Percentiles rank a stretch among this genome's conserved stretches.
phyloP scores from a whole-genome alignment of 1,140 invertebrate species.

The Streblospio benedicti region DNA sequence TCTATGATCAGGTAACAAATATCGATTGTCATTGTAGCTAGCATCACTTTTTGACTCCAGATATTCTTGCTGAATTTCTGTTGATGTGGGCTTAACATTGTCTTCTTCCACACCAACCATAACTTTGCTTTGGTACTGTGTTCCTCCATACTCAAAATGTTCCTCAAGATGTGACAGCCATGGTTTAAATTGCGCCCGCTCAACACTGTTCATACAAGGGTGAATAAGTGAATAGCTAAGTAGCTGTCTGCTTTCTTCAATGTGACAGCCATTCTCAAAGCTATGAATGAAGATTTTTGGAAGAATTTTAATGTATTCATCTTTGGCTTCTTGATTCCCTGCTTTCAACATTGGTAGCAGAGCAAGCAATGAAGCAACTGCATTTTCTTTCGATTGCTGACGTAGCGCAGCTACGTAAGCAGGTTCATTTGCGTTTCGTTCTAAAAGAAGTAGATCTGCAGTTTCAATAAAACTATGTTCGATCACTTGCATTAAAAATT shows the following conservation, averaged over 20 bases:
- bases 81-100: background rate
- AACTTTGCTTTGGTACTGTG: background rate
- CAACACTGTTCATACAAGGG: constrained; percentile 75
- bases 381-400: constrained; percentile 58
- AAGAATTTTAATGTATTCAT: constrained; percentile 60
- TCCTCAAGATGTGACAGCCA: constrained; percentile 70
- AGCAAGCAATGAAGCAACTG: constrained; percentile 62
- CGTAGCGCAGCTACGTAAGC: constrained; percentile 53
- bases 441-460: constrained; percentile 56
- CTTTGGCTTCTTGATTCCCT: constrained; percentile 71
- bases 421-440: constrained; percentile 72
- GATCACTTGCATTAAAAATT: constrained; percentile 65
- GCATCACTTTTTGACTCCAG: too few species aligned
- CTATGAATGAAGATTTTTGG: constrained; percentile 51
- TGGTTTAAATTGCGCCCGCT: constrained; percentile 61
- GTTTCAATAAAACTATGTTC: constrained; percentile 60
- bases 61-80: background rate
- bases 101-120: background rate
- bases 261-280: constrained; percentile 9
- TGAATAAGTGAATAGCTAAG: constrained; percentile 85
- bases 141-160: constrained; percentile 16
- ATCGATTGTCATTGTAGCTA: too few species aligned
- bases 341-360: constrained; percentile 74
- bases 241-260: constrained; percentile 55
- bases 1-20: too few species aligned